Conservation (phyloP, 2,797 vertebrate species). For the Scolopax rusticola region DNA sequence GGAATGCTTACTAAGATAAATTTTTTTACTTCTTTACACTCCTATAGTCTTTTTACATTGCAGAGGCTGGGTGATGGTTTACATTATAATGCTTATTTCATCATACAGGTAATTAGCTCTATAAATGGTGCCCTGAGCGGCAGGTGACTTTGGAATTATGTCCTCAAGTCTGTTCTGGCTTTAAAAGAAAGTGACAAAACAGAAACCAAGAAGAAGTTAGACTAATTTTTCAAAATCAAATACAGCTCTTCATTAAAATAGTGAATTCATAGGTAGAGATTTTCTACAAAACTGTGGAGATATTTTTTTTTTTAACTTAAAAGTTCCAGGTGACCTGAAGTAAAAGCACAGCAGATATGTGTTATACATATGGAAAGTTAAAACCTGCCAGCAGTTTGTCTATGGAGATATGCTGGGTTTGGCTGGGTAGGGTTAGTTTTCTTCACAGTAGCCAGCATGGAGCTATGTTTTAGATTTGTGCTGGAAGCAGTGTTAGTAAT, state of each 20-base stretch:
- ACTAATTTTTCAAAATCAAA: not conserved
- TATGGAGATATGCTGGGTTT: not conserved
- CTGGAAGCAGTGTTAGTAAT: not conserved
- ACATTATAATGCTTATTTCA: not conserved
- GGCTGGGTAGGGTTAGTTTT: not conserved
- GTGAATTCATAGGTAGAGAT: not conserved
- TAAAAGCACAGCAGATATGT: not conserved
- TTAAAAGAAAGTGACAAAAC: not conserved
- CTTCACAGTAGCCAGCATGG: not conserved
- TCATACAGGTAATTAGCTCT: not conserved
- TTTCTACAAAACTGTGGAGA: not conserved
- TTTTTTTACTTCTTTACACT: not conserved
- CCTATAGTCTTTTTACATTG: not conserved
- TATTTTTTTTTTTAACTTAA: not conserved
- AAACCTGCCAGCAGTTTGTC: not conserved
- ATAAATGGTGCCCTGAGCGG: not conserved
- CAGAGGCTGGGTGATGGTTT: not conserved
- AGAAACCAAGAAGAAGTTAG: not conserved
- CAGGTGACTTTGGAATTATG: not conserved
- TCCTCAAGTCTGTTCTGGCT: not conserved
- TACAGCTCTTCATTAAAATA: not conserved
- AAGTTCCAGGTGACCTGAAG: not conserved
- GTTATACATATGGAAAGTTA: not conserved
- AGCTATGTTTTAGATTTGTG: not conserved
- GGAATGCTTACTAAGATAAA: not conserved